Conservation (phyloP, 2,888 invertebrate genomes). For the Orthosia incerta region DNA sequence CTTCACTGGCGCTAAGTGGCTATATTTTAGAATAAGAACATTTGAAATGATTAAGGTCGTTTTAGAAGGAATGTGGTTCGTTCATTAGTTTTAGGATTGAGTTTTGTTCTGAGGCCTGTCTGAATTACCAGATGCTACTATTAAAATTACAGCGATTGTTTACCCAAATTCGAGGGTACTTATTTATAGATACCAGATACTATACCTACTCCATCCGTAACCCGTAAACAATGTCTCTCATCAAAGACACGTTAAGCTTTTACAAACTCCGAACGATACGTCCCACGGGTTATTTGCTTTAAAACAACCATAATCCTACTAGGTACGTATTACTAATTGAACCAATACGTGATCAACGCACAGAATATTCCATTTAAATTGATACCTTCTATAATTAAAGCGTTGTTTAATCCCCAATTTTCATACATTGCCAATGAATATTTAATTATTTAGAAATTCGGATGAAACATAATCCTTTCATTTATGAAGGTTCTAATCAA, state of each 20-base stretch:
- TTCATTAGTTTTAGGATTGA: background rate
- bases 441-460: conserved; percentile 49
- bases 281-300: conserved; percentile 9
- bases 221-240: background rate
- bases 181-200: background rate
- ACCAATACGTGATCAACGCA: conserved; percentile 30
- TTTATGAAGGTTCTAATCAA: conserved; percentile 51
- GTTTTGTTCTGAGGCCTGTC: background rate
- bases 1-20: no score
- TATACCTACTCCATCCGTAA: background rate
- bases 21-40: background rate
- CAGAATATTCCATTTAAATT: conserved; percentile 41
- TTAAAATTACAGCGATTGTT: background rate
- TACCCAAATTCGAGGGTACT: background rate
- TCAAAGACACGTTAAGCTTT: conserved; percentile 5
- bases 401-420: conserved; percentile 45
- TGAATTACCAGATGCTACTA: background rate
- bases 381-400: conserved; percentile 41
- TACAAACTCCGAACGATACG: background rate
- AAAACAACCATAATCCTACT: conserved; percentile 11
- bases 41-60: background rate
- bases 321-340: conserved; percentile 36
- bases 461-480: conserved; percentile 44
- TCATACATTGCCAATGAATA: conserved; percentile 58
- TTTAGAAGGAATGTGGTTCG: background rate